A percentile compares a stretch with the other conserved stretches of the same genome.
phyloP scores from a whole-genome alignment of 2,113 vertebrate genomes.

The Ameiurus melas region DNA sequence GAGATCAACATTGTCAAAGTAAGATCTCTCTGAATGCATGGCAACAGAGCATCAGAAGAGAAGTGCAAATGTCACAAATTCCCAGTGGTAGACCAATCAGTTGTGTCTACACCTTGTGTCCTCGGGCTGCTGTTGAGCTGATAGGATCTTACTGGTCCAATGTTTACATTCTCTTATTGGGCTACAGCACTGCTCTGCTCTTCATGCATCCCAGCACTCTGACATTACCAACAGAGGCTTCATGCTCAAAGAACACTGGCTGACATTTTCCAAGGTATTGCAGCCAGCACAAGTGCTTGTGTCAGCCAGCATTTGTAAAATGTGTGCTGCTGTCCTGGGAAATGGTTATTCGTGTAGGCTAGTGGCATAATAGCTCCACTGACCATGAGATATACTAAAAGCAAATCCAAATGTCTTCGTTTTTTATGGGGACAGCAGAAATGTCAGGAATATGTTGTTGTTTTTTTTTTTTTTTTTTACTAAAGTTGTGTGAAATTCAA shows the following conservation, averaged over 20 bases:
- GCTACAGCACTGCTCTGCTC: slow-evolving; percentile 14
- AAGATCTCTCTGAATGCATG: slow-evolving; percentile 13
- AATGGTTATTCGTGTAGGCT: background rate
- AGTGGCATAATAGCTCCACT: background rate
- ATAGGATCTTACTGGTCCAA: slow-evolving; percentile 22
- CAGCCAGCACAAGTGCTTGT: slow-evolving; percentile 5
- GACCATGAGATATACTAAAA: background rate
- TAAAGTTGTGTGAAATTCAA: background rate
- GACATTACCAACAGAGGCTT: slow-evolving; percentile 31
- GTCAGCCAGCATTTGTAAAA: slow-evolving; percentile 32
- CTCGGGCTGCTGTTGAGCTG: background rate
- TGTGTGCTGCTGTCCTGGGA: slow-evolving; percentile 16
- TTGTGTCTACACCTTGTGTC: slow-evolving; percentile 26
- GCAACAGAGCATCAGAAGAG: slow-evolving; percentile 19
- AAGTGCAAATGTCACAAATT: slow-evolving; percentile 37
- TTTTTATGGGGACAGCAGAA: background rate
- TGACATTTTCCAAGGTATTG: slow-evolving; percentile 16
- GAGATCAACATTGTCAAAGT: slow-evolving; percentile 25
- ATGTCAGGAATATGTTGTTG: background rate
- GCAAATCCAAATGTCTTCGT: background rate
- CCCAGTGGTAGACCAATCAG: background rate
- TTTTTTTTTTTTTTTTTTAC: background rate
- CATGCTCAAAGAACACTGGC: background rate
- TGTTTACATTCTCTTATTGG: slow-evolving; percentile 36
- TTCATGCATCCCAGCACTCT: slow-evolving; percentile 25